Percentiles rank a stretch among this genome's conserved stretches.
phyloP scores from a whole-genome alignment of 1,140 invertebrate genomes.

The Sycophaga agraensis region DNA sequence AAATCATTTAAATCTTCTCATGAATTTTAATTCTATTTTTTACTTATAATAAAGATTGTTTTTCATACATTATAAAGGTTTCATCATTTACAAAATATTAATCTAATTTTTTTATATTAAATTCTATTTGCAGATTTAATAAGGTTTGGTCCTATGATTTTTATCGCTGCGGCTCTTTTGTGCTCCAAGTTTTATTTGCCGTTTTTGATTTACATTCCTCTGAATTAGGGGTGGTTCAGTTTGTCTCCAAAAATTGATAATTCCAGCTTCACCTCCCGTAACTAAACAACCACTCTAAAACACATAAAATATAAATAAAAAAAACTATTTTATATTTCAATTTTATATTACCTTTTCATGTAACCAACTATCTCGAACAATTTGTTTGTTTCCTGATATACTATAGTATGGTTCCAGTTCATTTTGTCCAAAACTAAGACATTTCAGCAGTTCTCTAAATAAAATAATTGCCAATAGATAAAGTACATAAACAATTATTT shows the following conservation, averaged over 20 bases:
- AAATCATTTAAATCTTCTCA: no score
- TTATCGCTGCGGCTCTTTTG: conserved; percentile 44
- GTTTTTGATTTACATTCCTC: conserved; percentile 34
- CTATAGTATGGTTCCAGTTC: conserved; percentile 59
- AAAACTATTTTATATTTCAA: background rate
- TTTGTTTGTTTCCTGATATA: conserved; percentile 66
- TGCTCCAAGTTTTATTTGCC: conserved; percentile 40
- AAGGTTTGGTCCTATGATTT: conserved; percentile 46
- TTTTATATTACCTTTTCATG: conserved; percentile 58
- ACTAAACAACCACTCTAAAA: conserved; percentile 61
- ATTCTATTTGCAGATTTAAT: conserved; percentile 35
- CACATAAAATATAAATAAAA: background rate
- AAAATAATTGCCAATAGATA: conserved; percentile 20
- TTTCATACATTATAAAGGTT: conserved; percentile 21
- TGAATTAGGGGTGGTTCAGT: conserved; percentile 32
- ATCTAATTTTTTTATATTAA: conserved; percentile 17
- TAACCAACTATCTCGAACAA: conserved; percentile 66
- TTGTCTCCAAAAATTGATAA: conserved; percentile 65
- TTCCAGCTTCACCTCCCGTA: conserved; percentile 68
- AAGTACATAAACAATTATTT: no score
- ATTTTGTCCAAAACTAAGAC: conserved; percentile 58
- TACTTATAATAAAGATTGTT: conserved; percentile 7
- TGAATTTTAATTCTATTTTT: conserved; percentile 6
- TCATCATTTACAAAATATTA: conserved; percentile 33
- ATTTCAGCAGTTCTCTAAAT: conserved; percentile 60